Conservation (phyloP, 2,797 vertebrate species). For the Sebastolobus alascanus region DNA sequence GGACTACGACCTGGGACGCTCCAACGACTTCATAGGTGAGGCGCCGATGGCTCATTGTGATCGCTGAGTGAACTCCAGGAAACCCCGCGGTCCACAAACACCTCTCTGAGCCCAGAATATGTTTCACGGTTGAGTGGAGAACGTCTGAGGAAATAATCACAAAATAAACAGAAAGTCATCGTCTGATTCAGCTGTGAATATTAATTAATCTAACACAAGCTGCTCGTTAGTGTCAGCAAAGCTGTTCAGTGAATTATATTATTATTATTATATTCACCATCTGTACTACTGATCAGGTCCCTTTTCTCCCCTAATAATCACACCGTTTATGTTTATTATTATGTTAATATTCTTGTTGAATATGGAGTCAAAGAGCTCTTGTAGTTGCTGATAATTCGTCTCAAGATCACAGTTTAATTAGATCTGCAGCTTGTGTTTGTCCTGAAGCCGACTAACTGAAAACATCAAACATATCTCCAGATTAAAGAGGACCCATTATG, state of each 20-base stretch:
- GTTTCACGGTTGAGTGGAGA: not conserved
- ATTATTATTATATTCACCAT: too few species aligned
- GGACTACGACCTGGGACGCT: conserved; percentile 92
- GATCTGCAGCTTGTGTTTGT: not conserved
- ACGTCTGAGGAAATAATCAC: not conserved
- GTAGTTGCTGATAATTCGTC: not conserved
- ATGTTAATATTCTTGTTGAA: not conserved
- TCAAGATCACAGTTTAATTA: not conserved
- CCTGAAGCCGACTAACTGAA: too few species aligned
- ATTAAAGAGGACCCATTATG: too few species aligned
- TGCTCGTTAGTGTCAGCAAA: conserved; percentile 14
- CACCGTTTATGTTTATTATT: not conserved
- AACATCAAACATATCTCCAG: too few species aligned
- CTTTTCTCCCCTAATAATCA: too few species aligned
- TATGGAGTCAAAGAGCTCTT: not conserved
- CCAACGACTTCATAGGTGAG: conserved; percentile 93
- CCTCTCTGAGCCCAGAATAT: not conserved
- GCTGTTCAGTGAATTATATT: conserved; percentile 4
- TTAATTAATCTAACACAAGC: conserved; percentile 13
- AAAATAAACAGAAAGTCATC: not conserved
- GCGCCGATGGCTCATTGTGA: conserved; percentile 7
- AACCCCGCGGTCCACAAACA: too few species aligned
- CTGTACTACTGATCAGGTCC: too few species aligned
- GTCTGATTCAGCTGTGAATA: conserved; percentile 21
- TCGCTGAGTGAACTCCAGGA: too few species aligned